A percentile compares a stretch with the other conserved stretches of the same genome.
phyloP scores from a whole-genome alignment of 2,888 invertebrate genomes.

The Panopea generosa region DNA sequence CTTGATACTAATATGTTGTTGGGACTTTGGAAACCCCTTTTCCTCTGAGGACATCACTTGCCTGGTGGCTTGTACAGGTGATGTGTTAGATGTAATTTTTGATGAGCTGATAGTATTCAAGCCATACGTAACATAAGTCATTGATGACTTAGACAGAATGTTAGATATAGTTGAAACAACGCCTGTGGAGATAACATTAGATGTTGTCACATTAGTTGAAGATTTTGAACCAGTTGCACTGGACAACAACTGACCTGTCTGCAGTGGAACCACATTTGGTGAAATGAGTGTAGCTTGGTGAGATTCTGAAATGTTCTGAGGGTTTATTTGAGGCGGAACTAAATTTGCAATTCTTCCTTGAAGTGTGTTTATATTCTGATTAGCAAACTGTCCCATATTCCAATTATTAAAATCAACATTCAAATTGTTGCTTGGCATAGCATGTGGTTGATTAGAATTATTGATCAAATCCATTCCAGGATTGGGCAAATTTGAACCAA shows the following conservation, averaged over 20 bases:
- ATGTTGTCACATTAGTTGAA: slow-evolving; percentile 21
- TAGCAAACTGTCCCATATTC: slow-evolving; percentile 39
- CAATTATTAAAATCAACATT: slow-evolving; percentile 50
- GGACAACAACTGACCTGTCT: background rate
- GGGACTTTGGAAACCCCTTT: background rate
- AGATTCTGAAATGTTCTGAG: background rate
- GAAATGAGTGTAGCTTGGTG: background rate
- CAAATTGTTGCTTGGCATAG: slow-evolving; percentile 13
- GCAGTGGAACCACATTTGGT: slow-evolving; percentile 1
- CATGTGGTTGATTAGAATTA: slow-evolving; percentile 1
- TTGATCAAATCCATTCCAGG: slow-evolving; percentile 10
- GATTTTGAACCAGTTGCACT: slow-evolving; percentile 11
- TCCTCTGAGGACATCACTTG: background rate
- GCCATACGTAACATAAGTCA: slow-evolving; percentile 32
- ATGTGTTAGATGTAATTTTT: slow-evolving; percentile 22
- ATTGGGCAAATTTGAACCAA: slow-evolving; percentile 2
- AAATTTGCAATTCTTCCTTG: background rate
- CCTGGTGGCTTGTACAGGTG: slow-evolving; percentile 4
- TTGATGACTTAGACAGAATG: slow-evolving; percentile 21
- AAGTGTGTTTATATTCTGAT: background rate
- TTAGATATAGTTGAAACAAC: slow-evolving; percentile 36
- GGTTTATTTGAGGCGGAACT: background rate
- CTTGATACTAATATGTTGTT: slow-evolving; percentile 2
- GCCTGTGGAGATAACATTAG: slow-evolving; percentile 22
- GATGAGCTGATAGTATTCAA: slow-evolving; percentile 28